These are phyloP conservation scores for Drosophila fungiperda DNA, from an alignment of 2,888 invertebrate genomes.

Conservation along the genomic window DNA sequence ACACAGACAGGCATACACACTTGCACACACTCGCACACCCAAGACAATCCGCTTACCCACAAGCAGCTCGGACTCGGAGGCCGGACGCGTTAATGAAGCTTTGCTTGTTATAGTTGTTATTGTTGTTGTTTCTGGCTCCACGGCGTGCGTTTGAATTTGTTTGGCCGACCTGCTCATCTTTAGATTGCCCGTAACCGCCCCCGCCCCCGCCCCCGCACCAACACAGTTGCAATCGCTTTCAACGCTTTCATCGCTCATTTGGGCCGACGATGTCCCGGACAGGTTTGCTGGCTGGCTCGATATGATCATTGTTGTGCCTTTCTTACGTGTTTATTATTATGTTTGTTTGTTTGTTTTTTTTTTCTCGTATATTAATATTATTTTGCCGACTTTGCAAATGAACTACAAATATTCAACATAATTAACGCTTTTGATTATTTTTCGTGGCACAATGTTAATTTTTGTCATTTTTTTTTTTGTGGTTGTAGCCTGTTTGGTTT, in stretches of 20 bases:
- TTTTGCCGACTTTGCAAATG: conserved; percentile 53
- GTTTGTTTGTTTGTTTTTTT: conserved; percentile 4
- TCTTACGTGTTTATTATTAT: conserved; percentile 3
- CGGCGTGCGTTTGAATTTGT: conserved; percentile 44
- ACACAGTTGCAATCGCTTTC: conserved; percentile 60
- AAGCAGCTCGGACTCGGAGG: conserved; percentile 71
- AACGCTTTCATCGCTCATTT: conserved; percentile 59
- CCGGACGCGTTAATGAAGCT: conserved; percentile 77
- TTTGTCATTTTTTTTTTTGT: conserved; percentile 58
- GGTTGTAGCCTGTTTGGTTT: conserved; percentile 14
- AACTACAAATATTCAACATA: conserved; percentile 70
- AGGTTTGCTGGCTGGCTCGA: conserved; percentile 68
- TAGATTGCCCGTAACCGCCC: conserved; percentile 11
- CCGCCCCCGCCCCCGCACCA: conserved; percentile 21
- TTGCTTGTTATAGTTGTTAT: conserved; percentile 47
- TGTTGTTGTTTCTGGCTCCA: conserved; percentile 24
- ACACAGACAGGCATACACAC: background rate
- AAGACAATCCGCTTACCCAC: conserved; percentile 67
- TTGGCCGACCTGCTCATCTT: conserved; percentile 42
- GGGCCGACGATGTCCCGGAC: conserved; percentile 53
- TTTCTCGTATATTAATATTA: conserved; percentile 14
- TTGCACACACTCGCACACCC: background rate
- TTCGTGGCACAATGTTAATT: conserved; percentile 71
- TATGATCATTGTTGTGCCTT: conserved; percentile 59
- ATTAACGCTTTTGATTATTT: conserved; percentile 66